These are phyloP conservation scores for Smutsia temminckii DNA, from an alignment of 2,797 vertebrate genomes.

Conservation along the genomic window DNA sequence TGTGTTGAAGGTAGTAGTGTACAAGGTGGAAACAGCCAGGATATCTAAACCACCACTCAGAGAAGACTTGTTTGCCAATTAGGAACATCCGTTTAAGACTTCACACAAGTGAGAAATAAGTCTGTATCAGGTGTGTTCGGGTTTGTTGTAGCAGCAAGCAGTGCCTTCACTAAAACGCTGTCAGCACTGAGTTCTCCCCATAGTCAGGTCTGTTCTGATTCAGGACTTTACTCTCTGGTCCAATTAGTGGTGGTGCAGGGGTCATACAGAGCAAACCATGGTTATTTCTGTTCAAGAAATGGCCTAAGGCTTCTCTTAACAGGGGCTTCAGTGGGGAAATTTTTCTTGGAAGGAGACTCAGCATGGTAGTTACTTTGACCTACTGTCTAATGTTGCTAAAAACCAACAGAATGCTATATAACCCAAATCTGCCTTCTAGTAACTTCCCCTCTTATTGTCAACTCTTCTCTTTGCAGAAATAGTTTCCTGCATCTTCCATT, in stretches of 20 bases:
- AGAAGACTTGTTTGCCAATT: not conserved
- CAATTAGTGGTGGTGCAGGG: not conserved
- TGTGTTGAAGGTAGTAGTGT: not conserved
- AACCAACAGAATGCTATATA: not conserved
- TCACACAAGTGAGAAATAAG: not conserved
- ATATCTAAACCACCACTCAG: not conserved
- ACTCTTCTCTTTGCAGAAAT: not conserved
- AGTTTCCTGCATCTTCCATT: not conserved
- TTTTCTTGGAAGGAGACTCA: not conserved
- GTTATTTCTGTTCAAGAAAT: constrained; percentile 11
- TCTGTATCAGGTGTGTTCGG: not conserved
- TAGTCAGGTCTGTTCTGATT: not conserved
- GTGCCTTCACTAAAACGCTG: not conserved
- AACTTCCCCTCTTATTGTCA: not conserved
- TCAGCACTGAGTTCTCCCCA: not conserved
- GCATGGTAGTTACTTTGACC: not conserved
- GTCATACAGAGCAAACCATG: not conserved
- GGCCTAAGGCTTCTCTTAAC: not conserved
- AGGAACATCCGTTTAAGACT: not conserved
- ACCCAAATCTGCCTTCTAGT: not conserved
- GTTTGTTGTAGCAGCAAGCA: not conserved
- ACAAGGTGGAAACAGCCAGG: not conserved
- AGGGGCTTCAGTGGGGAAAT: not conserved
- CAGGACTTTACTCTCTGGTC: not conserved
- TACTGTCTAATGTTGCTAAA: not conserved